phyloP scores from a whole-genome alignment of 2,888 invertebrate genomes.

The Smittia aterrima region DNA sequence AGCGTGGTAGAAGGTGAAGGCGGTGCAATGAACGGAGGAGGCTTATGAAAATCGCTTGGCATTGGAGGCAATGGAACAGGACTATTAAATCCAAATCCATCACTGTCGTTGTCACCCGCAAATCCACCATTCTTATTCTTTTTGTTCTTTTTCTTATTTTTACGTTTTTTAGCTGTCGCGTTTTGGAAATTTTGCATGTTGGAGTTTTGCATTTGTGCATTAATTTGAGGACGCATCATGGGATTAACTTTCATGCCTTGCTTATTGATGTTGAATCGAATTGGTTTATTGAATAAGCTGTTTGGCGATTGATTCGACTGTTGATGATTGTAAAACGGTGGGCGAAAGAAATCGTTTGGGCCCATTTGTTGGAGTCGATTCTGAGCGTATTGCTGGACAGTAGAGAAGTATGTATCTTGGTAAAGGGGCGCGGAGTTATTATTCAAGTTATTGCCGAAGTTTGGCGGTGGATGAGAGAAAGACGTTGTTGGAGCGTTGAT shows the following conservation, averaged over 20 bases:
- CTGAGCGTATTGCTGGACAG: constrained; percentile 44
- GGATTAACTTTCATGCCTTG: constrained; percentile 42
- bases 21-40: constrained; percentile 47
- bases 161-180: constrained; percentile 47
- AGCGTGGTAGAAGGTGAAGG: constrained; percentile 43
- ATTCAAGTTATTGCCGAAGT: background rate
- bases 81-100: constrained; percentile 50
- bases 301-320: constrained; percentile 30
- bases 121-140: constrained; percentile 50
- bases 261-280: constrained; percentile 40
- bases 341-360: constrained; percentile 11
- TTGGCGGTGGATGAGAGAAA: constrained; percentile 34
- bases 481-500: background rate
- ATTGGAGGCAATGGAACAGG: constrained; percentile 57
- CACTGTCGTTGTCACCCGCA: constrained; percentile 45
- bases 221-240: constrained; percentile 44
- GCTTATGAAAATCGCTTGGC: constrained; percentile 50
- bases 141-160: constrained; percentile 46
- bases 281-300: constrained; percentile 36
- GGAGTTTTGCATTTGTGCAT: constrained; percentile 44
- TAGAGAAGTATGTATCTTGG: constrained; percentile 44
- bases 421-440: constrained; percentile 29
- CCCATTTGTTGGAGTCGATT: constrained; percentile 25
- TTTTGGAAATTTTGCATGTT: constrained; percentile 46
- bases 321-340: constrained; percentile 22